Evolutionary conservation across 2,888 invertebrate species (phyloP), one percentile per base, ranked within the genome.

Genomic region (Tupiocoris notatus): DNA sequence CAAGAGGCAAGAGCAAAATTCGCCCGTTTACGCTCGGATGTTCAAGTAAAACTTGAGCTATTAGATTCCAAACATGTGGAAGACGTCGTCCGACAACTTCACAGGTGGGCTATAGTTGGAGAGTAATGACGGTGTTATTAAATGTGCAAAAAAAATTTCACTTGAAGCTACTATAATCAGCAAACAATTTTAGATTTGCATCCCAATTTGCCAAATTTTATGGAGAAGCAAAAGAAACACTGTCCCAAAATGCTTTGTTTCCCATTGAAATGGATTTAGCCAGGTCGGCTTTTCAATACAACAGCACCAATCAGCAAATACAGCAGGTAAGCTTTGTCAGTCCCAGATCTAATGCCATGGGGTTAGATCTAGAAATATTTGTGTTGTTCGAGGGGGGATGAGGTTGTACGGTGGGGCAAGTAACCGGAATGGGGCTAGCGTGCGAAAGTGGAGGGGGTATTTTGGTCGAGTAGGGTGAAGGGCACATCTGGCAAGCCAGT

Each of bases 31-130:
- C 88, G 91, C 81, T 94, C 92, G 2, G 98, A 95, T 84, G 99
- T 99, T 0, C 86, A 98, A 68, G 96, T 98, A 0, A 99, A 99
- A 85, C 88, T 99, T 84, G 99, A 99, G 84, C 86, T 99, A 17
- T 85, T 99, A 21, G 99, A 99, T 83, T 96, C 96, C 83, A 99
- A 99, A 85, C 98, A 98, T 84, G 96, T 98, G 0, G 96, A 97
- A 83, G 97, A 98, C 81, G 91, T 98, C 1, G 95, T 96, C 0
- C 90, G 89, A 79, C 94, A 95, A 81, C 85, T 95, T 6, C 90
- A 93, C 78, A 89, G 92, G 70, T 59, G n/a, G 61, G 25, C 24
- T 63, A n/a, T 63, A 6, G 18, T 7, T 59, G 12, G 61, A 21
- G 20, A 54, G n/a, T 16, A 67, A 54, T 58, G 20, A n/a, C 3